Conservation (phyloP, 2,888 invertebrate genomes). For the Mimumesa dahlbomi region DNA sequence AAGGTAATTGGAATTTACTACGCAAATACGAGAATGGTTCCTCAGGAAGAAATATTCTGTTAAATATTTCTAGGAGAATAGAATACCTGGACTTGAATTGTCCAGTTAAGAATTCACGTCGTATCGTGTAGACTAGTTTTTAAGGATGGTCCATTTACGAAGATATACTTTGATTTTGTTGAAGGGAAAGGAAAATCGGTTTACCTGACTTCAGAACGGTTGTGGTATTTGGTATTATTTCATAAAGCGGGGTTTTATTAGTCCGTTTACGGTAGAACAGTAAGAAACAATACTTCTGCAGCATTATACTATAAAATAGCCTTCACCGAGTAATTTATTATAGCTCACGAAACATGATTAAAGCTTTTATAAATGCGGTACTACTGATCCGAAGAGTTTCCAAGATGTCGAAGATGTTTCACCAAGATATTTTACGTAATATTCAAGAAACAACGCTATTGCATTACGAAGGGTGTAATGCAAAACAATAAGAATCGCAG, state of each 20-base stretch:
- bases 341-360: no score
- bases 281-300: no score
- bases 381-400: no score
- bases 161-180: no score
- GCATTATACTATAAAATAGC: no score
- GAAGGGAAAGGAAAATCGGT: not conserved
- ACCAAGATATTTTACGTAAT: not conserved
- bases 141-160: not conserved
- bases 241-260: not conserved
- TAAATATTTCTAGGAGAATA: not conserved
- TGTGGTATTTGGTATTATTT: not conserved
- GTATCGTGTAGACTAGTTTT: not conserved
- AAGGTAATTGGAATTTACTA: not conserved
- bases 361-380: no score
- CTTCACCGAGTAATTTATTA: no score
- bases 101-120: not conserved
- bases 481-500: no score
- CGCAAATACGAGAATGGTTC: not conserved
- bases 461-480: no score
- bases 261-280: not conserved
- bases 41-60: conserved; percentile 1
- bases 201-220: not conserved
- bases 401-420: no score
- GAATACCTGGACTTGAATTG: not conserved
- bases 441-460: no score